A percentile compares a stretch with the other conserved stretches of the same genome.
Conservation (phyloP, 2,797 vertebrate genomes). For the Phyllotis vaccarum region DNA sequence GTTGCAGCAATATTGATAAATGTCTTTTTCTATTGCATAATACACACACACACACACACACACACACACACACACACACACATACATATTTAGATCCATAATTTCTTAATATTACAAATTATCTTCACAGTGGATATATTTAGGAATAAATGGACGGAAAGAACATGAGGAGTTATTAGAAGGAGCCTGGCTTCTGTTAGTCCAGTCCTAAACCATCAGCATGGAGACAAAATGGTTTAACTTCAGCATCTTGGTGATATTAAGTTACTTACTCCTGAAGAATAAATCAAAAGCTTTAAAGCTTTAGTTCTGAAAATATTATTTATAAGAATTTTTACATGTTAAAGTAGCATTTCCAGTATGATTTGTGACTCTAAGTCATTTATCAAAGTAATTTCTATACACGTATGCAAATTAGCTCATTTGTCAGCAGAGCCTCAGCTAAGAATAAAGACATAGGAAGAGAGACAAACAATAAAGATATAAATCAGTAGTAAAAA, state of each 20-base stretch:
- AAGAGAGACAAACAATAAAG: background rate
- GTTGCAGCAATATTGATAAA: background rate
- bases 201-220: background rate
- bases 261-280: background rate
- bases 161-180: background rate
- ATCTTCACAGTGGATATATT: background rate
- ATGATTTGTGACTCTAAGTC: background rate
- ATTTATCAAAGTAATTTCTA: constrained; percentile 25
- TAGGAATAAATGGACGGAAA: background rate
- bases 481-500: background rate
- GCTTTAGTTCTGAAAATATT: constrained; percentile 1
- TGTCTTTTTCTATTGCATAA: background rate
- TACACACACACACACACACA: background rate
- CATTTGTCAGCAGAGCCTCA: background rate
- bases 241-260: background rate
- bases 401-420: background rate
- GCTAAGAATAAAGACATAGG: constrained; percentile 1
- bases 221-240: background rate
- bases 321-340: background rate
- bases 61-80: background rate
- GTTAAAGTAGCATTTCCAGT: background rate
- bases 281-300: constrained; percentile 19
- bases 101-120: background rate
- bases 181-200: background rate
- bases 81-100: background rate